These are phyloP conservation scores for Baryphthengus martii DNA, from an alignment of 2,113 vertebrate species.

Conservation along the genomic window DNA sequence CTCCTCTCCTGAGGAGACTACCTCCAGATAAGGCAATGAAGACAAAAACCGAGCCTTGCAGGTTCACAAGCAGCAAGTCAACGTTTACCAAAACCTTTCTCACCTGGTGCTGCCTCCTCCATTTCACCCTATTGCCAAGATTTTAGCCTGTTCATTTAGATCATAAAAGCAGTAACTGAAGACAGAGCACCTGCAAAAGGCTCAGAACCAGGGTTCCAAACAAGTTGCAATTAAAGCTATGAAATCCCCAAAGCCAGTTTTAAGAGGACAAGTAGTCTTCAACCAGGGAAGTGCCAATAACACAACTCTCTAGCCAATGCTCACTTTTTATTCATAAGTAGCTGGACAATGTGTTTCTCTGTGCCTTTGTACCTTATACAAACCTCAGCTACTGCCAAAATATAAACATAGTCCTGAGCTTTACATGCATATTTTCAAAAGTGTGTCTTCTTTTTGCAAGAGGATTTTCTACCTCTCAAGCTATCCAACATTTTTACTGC, in stretches of 20 bases:
- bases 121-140: background rate
- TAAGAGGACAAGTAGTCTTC: background rate
- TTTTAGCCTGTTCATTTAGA: background rate
- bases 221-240: background rate
- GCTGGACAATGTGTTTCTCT: background rate
- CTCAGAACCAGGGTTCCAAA: background rate
- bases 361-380: background rate
- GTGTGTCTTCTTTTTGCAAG: background rate
- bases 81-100: background rate
- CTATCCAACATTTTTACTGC: constrained; percentile 39
- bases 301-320: background rate
- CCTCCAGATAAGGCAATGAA: background rate
- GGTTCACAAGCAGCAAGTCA: background rate
- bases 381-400: background rate
- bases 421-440: background rate
- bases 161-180: background rate
- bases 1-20: background rate
- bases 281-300: accelerated
- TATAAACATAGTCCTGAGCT: background rate
- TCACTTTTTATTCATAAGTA: background rate
- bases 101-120: background rate
- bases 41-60: background rate
- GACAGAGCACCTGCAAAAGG: background rate
- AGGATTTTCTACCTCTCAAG: background rate
- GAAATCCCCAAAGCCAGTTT: background rate